Evolutionary conservation across 2,888 invertebrate species (phyloP), one percentile per base, ranked within the genome.

Genomic region (Spodoptera picta): DNA sequence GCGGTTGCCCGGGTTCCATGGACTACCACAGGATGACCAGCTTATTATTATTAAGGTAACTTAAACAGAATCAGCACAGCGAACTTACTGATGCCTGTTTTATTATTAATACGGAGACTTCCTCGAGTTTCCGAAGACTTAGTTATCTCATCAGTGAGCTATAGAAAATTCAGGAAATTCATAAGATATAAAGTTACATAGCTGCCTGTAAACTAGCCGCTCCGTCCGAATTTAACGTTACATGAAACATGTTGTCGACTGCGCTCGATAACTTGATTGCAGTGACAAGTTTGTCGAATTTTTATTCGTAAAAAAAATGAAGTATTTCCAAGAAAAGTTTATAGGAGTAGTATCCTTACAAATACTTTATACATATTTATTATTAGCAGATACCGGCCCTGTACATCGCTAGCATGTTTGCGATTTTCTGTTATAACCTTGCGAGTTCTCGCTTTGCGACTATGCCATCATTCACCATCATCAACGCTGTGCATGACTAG

Each of bases 1-100:
- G 92, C 95, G 98, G 81, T 97, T 99, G 80, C 99, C 99, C 73
- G 98, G 98, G 74, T 99, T 99, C 95, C 96, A 97, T 86, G 96
- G 97, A 77, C 96, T 99, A 80, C 96, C 97, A 59, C 99, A 99
- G 92, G 99, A 99, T 88, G 99, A 99, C 93, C 99, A 99, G 92
- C 96, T 99, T 80, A 98, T 99, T 80, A 96, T 99, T 77, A 98
- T 99, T 86, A 99, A 99, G 95, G 96, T 93, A 82, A 72, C 51
- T 2, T 27, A 23, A 64, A 45, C 3, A 19, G 4, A 19, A 41
- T 11, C 43, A 44, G 11, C 45, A 19, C 5, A 24, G 43, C 52
- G 50, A 73, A 43, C 47, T 54, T 48, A 9, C 19, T 44, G 24
- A 27, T n/a, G 24, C 23, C 42, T 46, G 10, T 10, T 62, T 49